Base-by-base conservation (phyloP, 2,113 vertebrate genomes). In the Hippolais icterina region DNA sequence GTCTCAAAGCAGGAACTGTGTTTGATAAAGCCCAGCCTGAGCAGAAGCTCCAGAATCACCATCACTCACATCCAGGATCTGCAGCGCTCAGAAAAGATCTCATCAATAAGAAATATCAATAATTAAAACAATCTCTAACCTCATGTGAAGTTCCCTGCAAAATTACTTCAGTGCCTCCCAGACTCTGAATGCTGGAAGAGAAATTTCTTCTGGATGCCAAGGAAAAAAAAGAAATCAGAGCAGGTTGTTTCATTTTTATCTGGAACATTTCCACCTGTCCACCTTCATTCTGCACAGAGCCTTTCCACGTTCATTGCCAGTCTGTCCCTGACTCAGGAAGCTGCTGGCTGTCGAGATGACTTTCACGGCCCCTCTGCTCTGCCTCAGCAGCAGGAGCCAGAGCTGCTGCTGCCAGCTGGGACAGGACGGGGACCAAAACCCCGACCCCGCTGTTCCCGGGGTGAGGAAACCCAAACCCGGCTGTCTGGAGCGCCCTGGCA, bases 251-350 rank as follows among this genome's bases (percentile, higher is more conserved):
- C 52, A 68, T 29, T 85, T 93, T 83, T 68, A 59, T 77, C 75
- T 93, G 92, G 85, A 97, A 90, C 90, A 69, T 50, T 94, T 80
- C 93, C 84, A 87, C 66, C 63, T 92, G 78, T 92, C 87, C 78
- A 88, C 84, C 59, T 83, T 65, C 63, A 57, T 50, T 56, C 65
- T 60, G 61, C 87, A 82, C 56, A 78, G 84, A 95, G 61, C 65
- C 66, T 68, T 90, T 47, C 81, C 70, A 57, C 22, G 13, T 22
- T 64, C 82, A 56, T 15, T n/a, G 23, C 35, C 29, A 75, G 47
- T 33, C 83, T 19, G 2, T 19, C 68, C 29, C 68, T 47, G 60
- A 13, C 64, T 7, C 0, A 9, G 27, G 65, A 33, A 50, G 69
- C 64, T 87, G 83, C 56, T 42, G 60, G 24, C 21, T 59, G 33